These are phyloP conservation scores for Odocoileus hemionus DNA, from an alignment of 2,113 vertebrate species.

Conservation along the genomic window DNA sequence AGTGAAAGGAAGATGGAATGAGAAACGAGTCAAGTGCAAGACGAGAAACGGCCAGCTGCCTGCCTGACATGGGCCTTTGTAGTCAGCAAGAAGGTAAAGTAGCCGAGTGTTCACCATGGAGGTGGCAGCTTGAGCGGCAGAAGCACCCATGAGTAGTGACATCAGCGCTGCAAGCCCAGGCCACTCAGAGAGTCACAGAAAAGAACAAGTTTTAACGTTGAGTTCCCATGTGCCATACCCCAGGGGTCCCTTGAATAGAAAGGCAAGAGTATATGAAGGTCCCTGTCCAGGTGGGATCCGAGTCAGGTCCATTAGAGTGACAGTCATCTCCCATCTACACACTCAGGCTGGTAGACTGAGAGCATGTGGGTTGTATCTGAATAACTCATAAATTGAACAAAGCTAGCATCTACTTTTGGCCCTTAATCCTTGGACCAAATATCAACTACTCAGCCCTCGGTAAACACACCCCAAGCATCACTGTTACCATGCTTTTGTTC, in stretches of 20 bases:
- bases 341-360: neutral
- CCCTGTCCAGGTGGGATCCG: neutral
- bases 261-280: neutral
- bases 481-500: neutral
- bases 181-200: neutral
- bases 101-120: neutral
- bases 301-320: neutral
- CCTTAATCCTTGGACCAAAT: neutral
- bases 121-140: neutral
- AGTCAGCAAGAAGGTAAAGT: neutral
- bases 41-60: neutral
- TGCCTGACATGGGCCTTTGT: neutral
- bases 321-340: neutral
- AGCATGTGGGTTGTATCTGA: neutral
- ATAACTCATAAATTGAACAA: neutral
- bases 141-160: neutral
- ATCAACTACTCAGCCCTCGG: neutral
- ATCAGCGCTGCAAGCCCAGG: neutral
- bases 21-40: neutral
- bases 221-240: neutral
- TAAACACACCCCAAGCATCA: neutral
- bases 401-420: neutral
- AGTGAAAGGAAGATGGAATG: neutral
- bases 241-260: neutral
- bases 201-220: neutral